Evolutionary conservation across 37 sponge, comb jelly and placozoan species (phyloP).

Genomic region (Halichondria panicea): DNA sequence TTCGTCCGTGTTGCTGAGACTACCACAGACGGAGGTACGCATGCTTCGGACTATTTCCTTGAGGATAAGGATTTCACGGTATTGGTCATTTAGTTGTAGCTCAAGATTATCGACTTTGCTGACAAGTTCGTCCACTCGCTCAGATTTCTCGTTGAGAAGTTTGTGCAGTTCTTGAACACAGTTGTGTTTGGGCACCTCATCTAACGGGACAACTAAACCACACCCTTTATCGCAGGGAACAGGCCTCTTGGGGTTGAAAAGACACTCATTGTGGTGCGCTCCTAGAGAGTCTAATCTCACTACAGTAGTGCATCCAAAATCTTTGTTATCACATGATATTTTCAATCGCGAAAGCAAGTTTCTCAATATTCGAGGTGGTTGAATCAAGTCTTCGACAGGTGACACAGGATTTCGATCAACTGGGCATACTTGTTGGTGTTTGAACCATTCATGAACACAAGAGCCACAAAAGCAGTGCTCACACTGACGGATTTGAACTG

Average conservation of each 20-base stretch:
- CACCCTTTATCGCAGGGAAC: constrained; percentile 91
- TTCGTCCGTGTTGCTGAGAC: constrained; percentile 57
- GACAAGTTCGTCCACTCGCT: constrained; percentile 24
- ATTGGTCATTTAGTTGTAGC: constrained; percentile 40
- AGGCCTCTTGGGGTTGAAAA: constrained; percentile 87
- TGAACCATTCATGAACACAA: constrained; percentile 92
- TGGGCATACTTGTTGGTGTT: constrained; percentile 88
- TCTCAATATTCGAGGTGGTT: constrained; percentile 88
- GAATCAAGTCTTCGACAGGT: constrained; percentile 63
- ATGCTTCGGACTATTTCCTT: constrained; percentile 79
- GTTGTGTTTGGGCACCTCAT: constrained; percentile 81
- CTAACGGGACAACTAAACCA: constrained; percentile 79
- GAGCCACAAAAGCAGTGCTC: constrained; percentile 94
- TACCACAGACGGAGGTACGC: constrained; percentile 33
- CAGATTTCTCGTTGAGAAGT: constrained; percentile 39
- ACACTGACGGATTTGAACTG: constrained; percentile 86
- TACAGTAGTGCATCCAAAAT: constrained; percentile 78
- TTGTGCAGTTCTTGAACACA: constrained; percentile 69
- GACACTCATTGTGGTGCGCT: constrained; percentile 75
- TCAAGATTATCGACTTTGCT: constrained; percentile 32
- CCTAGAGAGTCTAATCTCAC: constrained; percentile 77
- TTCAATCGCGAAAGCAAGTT: constrained; percentile 86
- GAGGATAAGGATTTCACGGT: constrained; percentile 68
- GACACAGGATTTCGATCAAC: constrained; percentile 81
- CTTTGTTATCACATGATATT: constrained; percentile 86